phyloP scores from a whole-genome alignment of 1,140 invertebrate species.

The Solenopsis fugax region DNA sequence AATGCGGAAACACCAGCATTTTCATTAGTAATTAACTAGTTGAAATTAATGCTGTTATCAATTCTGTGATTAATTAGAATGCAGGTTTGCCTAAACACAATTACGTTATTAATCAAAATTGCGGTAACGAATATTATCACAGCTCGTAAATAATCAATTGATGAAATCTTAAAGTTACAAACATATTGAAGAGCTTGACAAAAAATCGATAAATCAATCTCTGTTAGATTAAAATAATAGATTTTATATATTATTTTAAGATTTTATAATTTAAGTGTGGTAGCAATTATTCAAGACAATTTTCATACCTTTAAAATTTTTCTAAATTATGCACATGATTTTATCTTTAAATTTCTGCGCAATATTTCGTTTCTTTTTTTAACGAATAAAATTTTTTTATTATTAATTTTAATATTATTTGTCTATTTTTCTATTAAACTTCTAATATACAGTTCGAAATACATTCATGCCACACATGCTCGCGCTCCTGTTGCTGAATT shows the following conservation, averaged over 20 bases:
- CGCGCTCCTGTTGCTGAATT: slow-evolving; percentile 10
- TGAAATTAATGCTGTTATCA: slow-evolving; percentile 1
- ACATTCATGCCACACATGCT: not conserved
- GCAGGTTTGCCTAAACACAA: slow-evolving; percentile 8
- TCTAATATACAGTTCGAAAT: not conserved
- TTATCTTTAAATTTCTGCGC: not conserved
- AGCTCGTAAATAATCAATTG: slow-evolving; percentile 1
- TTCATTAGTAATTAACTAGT: slow-evolving; percentile 17
- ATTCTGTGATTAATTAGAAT: slow-evolving; percentile 42
- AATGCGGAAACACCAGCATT: not conserved
- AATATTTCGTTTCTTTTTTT: not conserved
- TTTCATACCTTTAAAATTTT: not conserved
- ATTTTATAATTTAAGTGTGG: not conserved
- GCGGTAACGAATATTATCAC: not conserved
- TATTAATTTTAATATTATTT: not conserved
- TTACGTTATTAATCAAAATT: slow-evolving; percentile 24
- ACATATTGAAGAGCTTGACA: not conserved
- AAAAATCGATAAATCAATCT: not conserved
- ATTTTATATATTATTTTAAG: not conserved
- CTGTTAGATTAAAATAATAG: not conserved
- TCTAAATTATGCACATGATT: not conserved
- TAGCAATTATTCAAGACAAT: not conserved
- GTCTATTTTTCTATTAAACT: not conserved
- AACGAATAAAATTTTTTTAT: not conserved
- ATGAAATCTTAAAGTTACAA: not conserved